phyloP scores from a whole-genome alignment of 2,888 invertebrate species.

The Rhogogaster chlorosoma region DNA sequence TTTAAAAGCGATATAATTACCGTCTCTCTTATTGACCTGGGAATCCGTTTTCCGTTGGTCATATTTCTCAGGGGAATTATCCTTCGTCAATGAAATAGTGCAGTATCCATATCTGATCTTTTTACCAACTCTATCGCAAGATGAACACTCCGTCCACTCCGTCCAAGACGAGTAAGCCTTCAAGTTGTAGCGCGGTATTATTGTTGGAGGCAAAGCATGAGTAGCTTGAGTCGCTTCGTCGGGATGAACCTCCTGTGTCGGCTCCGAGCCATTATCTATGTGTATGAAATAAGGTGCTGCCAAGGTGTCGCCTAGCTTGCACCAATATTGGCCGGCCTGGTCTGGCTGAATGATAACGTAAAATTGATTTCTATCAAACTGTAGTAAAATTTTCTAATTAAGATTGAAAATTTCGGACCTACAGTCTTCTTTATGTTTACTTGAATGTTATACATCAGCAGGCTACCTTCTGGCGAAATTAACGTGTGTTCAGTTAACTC shows the following conservation, averaged over 20 bases:
- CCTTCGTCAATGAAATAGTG: conserved; percentile 69
- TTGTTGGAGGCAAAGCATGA: conserved; percentile 69
- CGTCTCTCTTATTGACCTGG: conserved; percentile 40
- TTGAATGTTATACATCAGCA: conserved; percentile 80
- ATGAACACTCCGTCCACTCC: conserved; percentile 84
- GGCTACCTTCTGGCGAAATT: conserved; percentile 76
- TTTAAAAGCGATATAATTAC: conserved; percentile 1
- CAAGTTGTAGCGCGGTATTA: conserved; percentile 71
- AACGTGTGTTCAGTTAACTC: conserved; percentile 77
- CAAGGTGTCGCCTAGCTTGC: conserved; percentile 77
- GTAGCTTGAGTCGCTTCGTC: conserved; percentile 67
- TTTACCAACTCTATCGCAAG: conserved; percentile 81
- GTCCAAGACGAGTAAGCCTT: conserved; percentile 81
- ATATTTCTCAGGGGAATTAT: conserved; percentile 40
- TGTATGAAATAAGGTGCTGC: conserved; percentile 79
- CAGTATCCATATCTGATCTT: conserved; percentile 83
- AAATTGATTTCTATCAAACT: conserved; percentile 12
- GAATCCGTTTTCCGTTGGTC: background rate
- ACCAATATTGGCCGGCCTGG: conserved; percentile 81
- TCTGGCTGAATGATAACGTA: conserved; percentile 62
- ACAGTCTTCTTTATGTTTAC: conserved; percentile 49
- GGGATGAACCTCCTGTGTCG: conserved; percentile 72
- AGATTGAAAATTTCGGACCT: background rate
- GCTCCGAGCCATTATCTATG: conserved; percentile 78
- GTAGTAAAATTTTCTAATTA: background rate